These are phyloP conservation scores for Anagrus nilaparvatae DNA, from an alignment of 1,140 invertebrate genomes.

Conservation along the genomic window DNA sequence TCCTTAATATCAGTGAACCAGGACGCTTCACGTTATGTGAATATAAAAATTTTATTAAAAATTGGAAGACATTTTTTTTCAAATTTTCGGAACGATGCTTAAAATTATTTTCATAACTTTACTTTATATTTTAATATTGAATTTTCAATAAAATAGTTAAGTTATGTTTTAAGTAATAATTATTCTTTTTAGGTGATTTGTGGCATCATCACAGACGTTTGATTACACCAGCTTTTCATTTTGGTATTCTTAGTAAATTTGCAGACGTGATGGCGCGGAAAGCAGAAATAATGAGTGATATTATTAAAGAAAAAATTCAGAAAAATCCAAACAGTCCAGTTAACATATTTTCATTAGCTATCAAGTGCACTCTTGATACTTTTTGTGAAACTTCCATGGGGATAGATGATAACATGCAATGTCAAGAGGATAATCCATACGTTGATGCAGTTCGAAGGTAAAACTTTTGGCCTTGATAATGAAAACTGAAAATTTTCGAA, in stretches of 20 bases:
- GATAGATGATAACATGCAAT: constrained; percentile 61
- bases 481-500: no score
- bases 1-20: no score
- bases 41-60: no score
- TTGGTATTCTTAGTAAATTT: constrained; percentile 76
- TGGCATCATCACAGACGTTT: constrained; percentile 71
- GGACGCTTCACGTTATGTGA: no score
- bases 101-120: no score
- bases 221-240: constrained; percentile 81
- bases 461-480: no score
- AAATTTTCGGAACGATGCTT: no score
- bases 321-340: constrained; percentile 37
- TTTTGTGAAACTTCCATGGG: constrained; percentile 86
- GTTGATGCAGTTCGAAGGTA: constrained; percentile 60
- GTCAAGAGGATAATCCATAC: constrained; percentile 58
- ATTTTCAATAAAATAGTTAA: no score
- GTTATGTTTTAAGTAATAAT: no score
- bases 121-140: no score
- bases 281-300: constrained; percentile 47
- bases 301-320: constrained; percentile 30
- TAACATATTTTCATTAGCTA: constrained; percentile 55
- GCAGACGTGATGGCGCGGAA: constrained; percentile 63
- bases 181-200: constrained; percentile 45
- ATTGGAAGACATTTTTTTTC: no score
- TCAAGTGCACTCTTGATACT: constrained; percentile 64